Evolutionary conservation across 2,888 invertebrate genomes (phyloP).

Genomic region (Seira sanloemensis): DNA sequence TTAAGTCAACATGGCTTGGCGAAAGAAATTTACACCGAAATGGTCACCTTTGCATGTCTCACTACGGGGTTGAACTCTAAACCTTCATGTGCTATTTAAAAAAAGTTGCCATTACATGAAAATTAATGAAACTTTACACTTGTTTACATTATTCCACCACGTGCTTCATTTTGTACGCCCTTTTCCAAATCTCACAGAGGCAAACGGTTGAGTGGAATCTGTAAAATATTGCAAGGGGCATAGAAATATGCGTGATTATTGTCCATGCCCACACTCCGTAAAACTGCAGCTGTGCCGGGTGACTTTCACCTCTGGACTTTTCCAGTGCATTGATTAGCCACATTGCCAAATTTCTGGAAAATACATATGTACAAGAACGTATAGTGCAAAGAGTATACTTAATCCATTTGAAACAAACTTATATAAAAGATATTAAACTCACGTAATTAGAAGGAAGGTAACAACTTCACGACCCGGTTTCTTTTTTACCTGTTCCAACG

Average conservation of each 20-base stretch:
- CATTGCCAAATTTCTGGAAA: constrained; percentile 91
- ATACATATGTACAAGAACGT: too few relatives aligned
- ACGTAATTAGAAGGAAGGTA: constrained; percentile 81
- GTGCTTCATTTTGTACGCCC: constrained; percentile 76
- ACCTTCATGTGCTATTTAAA: too few relatives aligned
- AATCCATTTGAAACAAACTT: not conserved
- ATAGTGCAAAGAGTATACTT: too few relatives aligned
- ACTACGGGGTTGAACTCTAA: too few relatives aligned
- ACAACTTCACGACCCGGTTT: constrained; percentile 96
- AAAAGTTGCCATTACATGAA: too few relatives aligned
- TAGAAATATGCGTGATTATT: constrained; percentile 76
- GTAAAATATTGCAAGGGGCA: constrained; percentile 76
- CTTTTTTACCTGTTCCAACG: constrained; percentile 86
- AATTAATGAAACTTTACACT: too few relatives aligned
- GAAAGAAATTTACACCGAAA: too few relatives aligned
- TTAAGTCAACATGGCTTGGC: too few relatives aligned
- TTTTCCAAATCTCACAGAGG: constrained; percentile 77
- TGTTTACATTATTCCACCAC: not conserved
- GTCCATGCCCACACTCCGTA: constrained; percentile 77
- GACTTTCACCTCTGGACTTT: constrained; percentile 76
- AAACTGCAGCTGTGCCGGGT: constrained; percentile 77
- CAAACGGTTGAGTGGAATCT: constrained; percentile 77
- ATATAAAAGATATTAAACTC: not conserved
- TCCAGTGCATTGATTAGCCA: constrained; percentile 83
- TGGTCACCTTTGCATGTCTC: too few relatives aligned